Base-by-base conservation (phyloP, 2,113 vertebrate genomes). In the Oenanthe melanoleuca region DNA sequence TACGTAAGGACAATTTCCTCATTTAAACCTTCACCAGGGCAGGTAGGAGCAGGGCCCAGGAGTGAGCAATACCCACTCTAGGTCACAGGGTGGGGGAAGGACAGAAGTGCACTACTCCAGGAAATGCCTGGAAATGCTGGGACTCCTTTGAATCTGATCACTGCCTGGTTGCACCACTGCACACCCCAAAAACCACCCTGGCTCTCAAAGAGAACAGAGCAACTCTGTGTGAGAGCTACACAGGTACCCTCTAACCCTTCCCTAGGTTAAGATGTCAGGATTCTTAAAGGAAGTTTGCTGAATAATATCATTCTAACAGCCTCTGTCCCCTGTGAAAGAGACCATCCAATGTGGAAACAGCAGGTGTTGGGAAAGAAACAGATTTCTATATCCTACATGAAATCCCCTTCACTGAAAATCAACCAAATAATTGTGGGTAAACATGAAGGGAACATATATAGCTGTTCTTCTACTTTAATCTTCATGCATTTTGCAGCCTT, bases 71-170 rank as follows among this genome's bases (percentile, higher is more conserved):
- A 69, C 16, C 6, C 38, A 77, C 79, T 92, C 18, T 55, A 74
- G 88, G 86, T 92, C 92, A 94, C 0, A 2, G 59, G 81, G 49
- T 92, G 67, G 66, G 72, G 91, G 86, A 83, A 93, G 94, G 88
- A 83, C 95, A 92, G 33, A 72, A 95, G 75, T 77, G 59, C 74
- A 77, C 12, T 45, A 31, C n/a, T 92, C 82, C 92, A 95, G 95
- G 90, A 96, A 97, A 94, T 95, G 89, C 92, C 88, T 95, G 88
- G 86, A 97, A 94, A 70, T 94, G n/a, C 80, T 92, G 79, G 63
- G 45, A 26, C 85, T 90, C 42, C 80, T 95, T 93, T 93, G 82
- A 63, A 83, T 93, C 55, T 6, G 63, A 89, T 71, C 70, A 42
- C 59, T 49, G 64, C 24, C 57, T 71, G 88, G 70, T 82, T 95